Evolutionary conservation across 2,113 vertebrate genomes (phyloP).

Genomic region (Leptocoma aspasia): DNA sequence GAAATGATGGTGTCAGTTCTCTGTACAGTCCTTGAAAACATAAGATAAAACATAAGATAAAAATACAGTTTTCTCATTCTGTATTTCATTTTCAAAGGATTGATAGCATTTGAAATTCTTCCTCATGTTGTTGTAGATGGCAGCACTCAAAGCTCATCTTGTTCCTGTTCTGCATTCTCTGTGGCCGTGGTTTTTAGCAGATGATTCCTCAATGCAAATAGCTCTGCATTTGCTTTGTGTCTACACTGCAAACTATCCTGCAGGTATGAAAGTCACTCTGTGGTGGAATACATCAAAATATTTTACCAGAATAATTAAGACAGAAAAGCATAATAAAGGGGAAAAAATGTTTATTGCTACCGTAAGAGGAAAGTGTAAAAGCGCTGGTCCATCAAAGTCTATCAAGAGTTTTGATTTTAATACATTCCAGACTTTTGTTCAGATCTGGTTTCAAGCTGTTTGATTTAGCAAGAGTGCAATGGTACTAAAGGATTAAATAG

Average conservation of each 20-base stretch:
- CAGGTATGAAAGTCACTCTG: constrained; percentile 70
- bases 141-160: constrained; percentile 80
- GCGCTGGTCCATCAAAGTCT: background rate
- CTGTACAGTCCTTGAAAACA: background rate
- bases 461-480: background rate
- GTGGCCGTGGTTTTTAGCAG: constrained; percentile 91
- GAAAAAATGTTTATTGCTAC: background rate
- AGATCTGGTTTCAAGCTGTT: background rate
- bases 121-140: constrained; percentile 64
- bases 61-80: background rate
- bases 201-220: constrained; percentile 82
- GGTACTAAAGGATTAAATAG: background rate
- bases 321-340: background rate
- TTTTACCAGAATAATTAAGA: background rate
- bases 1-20: background rate
- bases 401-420: background rate
- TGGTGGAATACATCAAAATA: background rate
- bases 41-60: background rate
- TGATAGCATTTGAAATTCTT: background rate
- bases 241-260: constrained; percentile 84
- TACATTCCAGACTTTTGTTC: background rate
- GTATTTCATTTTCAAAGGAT: background rate
- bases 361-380: background rate
- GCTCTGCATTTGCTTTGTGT: constrained; percentile 91
- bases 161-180: constrained; percentile 78